These are phyloP conservation scores for Plectrocnemia conspersa DNA, from an alignment of 1,140 invertebrate genomes.

Conservation along the genomic window DNA sequence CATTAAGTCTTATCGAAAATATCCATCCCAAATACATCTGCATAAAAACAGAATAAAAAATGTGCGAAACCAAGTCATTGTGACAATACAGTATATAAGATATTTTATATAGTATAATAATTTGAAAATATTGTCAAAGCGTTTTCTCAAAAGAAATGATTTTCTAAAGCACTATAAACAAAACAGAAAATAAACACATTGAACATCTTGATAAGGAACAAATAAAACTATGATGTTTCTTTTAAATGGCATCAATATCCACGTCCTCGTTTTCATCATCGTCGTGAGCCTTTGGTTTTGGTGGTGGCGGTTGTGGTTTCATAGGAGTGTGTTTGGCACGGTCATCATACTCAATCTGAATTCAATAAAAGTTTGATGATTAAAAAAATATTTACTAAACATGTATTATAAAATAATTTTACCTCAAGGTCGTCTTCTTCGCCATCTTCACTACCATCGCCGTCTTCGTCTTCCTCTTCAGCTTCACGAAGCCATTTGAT, in stretches of 20 bases:
- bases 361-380: slow-evolving; percentile 17
- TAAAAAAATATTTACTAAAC: background rate
- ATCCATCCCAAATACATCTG: too few relatives aligned
- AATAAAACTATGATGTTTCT: too few relatives aligned
- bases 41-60: too few relatives aligned
- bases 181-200: too few relatives aligned
- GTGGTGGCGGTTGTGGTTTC: slow-evolving; percentile 55
- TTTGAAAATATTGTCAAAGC: too few relatives aligned
- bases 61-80: too few relatives aligned
- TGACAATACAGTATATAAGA: too few relatives aligned
- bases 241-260: slow-evolving; percentile 90
- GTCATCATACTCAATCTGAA: slow-evolving; percentile 82
- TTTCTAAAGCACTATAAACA: too few relatives aligned
- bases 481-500: slow-evolving; percentile 96
- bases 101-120: too few relatives aligned
- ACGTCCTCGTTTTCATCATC: slow-evolving; percentile 75
- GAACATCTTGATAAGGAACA: too few relatives aligned
- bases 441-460: slow-evolving; percentile 65
- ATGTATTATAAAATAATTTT: slow-evolving; percentile 5
- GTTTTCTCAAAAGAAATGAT: too few relatives aligned
- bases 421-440: slow-evolving; percentile 62
- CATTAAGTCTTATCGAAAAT: too few relatives aligned
- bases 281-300: slow-evolving; percentile 56
- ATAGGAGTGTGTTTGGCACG: slow-evolving; percentile 71
- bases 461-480: slow-evolving; percentile 82